Evolutionary conservation across 2,888 invertebrate genomes (phyloP), one percentile per base, ranked within the genome.

Genomic region (Orthosia incerta): DNA sequence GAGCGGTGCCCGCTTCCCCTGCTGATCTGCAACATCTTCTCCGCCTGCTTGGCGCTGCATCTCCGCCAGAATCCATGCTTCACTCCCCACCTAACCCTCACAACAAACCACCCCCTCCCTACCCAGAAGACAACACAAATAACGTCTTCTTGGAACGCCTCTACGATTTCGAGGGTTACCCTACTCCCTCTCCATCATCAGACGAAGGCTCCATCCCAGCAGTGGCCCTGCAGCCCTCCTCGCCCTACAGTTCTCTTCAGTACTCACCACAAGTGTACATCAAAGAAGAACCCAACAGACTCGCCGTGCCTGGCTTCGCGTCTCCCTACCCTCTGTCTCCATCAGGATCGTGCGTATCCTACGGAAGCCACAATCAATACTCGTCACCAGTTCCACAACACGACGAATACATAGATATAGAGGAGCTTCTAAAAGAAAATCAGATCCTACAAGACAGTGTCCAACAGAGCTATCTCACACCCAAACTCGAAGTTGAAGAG

Each of bases 401-500:
- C 94, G 97, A 97, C 83, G 97, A 97, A 82, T 97, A 97, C 53
- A 97, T 97, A 18, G 97, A 97, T 82, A 97, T 97, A 71, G 97
- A 97, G 80, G 97, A 97, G 83, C 92, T 97, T 46, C 89, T 97
- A 62, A 97, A 97, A 92, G 97, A 97, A 82, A 97, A 97, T 85
- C 97, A 96, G 85, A 95, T 96, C 74, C 86, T 95, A 18, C 97
- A 96, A 92, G 96, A 96, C 48, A 94, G 93, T 79, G 89, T 92
- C 86, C 97, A 93, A 76, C 95, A 94, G 18, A 91, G 82, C 88
- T 95, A 92, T 84, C 87, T 96, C 73, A 95, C 95, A 71, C 97
- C 97, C 68, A 97, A 97, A 91, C 93, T 97, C 74, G 97, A 97
- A 89, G 91, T 96, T 2, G 96, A 95, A 79, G 95, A 96, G 75